Evolutionary conservation across 64 coral and sea anemone genomes (phyloP).

Genomic region (Cladopsammia gracilis): DNA sequence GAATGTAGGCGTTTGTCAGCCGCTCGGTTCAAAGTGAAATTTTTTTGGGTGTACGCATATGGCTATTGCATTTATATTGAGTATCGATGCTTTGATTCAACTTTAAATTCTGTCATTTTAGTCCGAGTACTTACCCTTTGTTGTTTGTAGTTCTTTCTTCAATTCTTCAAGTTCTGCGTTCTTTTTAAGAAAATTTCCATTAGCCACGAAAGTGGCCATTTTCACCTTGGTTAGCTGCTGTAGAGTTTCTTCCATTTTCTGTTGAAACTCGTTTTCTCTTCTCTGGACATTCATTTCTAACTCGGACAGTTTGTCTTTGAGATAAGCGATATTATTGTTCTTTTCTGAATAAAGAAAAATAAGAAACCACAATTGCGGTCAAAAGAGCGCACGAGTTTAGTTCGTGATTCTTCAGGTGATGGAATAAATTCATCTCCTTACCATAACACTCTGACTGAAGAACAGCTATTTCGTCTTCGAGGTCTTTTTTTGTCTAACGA

Average conservation of each 20-base stretch:
- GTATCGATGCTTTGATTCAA: too few species aligned
- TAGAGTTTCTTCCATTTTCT: neutral
- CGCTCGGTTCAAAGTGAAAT: too few species aligned
- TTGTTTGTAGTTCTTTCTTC: neutral
- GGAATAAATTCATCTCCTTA: neutral
- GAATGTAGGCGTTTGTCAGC: too few species aligned
- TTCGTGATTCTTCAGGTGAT: neutral
- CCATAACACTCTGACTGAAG: neutral
- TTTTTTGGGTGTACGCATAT: too few species aligned
- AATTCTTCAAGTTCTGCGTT: neutral
- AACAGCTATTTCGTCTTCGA: neutral
- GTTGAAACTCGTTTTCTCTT: slow-evolving; percentile 7
- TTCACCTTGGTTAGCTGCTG: neutral
- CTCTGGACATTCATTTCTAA: neutral
- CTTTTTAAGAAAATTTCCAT: neutral
- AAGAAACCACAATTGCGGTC: neutral
- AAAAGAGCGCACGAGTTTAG: neutral
- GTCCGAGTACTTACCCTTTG: neutral
- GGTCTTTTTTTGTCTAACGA: neutral
- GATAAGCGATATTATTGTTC: neutral
- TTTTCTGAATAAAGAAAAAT: neutral
- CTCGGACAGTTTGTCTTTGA: neutral
- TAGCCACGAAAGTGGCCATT: neutral
- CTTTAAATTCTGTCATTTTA: neutral
- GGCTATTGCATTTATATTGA: too few species aligned